Conservation (phyloP, 2,113 vertebrate species). For the Notechis scutatus region DNA sequence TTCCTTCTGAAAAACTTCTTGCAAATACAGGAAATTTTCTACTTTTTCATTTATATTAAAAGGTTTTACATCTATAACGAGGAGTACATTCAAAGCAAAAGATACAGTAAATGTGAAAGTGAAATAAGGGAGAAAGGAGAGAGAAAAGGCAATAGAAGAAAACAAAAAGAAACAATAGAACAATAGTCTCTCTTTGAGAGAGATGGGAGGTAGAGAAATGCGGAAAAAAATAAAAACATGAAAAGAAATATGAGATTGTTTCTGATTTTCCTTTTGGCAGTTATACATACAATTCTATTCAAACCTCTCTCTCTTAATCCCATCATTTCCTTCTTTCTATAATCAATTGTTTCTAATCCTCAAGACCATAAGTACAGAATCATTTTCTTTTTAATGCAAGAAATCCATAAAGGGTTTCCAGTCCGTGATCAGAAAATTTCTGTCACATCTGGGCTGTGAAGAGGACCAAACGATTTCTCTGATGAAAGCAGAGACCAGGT, state of each 20-base stretch:
- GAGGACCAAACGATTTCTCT: background rate
- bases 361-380: background rate
- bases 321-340: background rate
- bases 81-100: background rate
- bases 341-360: background rate
- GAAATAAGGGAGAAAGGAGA: background rate
- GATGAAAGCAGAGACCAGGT: background rate
- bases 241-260: background rate
- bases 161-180: background rate
- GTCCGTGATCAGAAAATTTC: background rate
- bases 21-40: background rate
- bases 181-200: background rate
- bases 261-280: background rate
- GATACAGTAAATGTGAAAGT: background rate
- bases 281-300: background rate
- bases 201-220: background rate
- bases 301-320: background rate
- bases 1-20: background rate
- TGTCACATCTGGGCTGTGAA: background rate
- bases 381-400: background rate
- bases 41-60: background rate
- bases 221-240: background rate
- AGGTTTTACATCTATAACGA: background rate
- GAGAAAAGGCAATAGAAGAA: background rate
- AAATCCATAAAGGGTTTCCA: background rate